Conservation (phyloP, 2,888 invertebrate genomes). For the Orthosia incerta region DNA sequence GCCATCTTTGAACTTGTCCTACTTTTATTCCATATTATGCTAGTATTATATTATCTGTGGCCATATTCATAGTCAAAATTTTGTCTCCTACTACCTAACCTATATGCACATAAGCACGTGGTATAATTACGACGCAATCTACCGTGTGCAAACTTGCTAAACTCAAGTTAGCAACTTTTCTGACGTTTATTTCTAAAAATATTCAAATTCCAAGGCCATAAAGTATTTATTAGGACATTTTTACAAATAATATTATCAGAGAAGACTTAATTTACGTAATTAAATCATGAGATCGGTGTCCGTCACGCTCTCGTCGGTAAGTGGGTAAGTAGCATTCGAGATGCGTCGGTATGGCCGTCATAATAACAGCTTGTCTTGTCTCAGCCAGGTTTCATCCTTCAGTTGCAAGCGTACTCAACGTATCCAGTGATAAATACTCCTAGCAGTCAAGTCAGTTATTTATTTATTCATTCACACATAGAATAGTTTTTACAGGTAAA, state of each 20-base stretch:
- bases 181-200: conserved; percentile 13
- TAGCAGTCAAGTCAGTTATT: not conserved
- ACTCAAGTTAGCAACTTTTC: conserved; percentile 1
- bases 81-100: not conserved
- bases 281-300: conserved; percentile 37
- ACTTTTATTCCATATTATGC: no score
- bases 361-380: conserved; percentile 12
- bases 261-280: conserved; percentile 27
- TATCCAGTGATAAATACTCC: not conserved
- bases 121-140: not conserved
- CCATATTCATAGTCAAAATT: not conserved
- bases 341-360: conserved; percentile 1
- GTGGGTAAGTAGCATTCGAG: conserved; percentile 38
- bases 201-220: conserved; percentile 32
- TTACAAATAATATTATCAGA: conserved; percentile 9
- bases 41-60: no score
- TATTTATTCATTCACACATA: no score
- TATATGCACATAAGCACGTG: not conserved
- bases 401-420: not conserved
- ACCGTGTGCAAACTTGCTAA: conserved; percentile 4
- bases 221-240: conserved; percentile 35
- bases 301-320: conserved; percentile 52
- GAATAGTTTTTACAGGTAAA: no score
- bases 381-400: not conserved
- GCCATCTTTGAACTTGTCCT: not conserved